Percentiles rank a stretch among this genome's conserved stretches.
phyloP scores from a whole-genome alignment of 2,888 invertebrate genomes.

The Agrilus cyanescens region DNA sequence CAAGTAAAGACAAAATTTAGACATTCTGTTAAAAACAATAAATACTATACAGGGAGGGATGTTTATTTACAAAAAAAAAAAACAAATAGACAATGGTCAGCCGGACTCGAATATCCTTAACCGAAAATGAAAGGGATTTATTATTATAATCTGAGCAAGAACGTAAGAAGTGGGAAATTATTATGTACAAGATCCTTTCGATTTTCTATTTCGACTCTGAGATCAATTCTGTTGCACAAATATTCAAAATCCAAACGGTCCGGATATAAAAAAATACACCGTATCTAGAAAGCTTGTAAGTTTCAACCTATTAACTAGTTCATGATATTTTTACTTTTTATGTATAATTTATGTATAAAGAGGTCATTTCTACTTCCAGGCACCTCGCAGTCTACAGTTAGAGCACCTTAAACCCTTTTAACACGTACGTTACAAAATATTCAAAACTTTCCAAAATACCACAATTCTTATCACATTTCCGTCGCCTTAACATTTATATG shows the following conservation, averaged over 20 bases:
- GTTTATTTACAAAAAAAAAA: constrained; percentile 29
- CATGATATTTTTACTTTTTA: constrained; percentile 8
- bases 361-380: constrained; percentile 26
- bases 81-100: constrained; percentile 13
- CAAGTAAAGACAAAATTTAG: constrained; percentile 14
- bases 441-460: constrained; percentile 27
- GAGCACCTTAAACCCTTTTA: constrained; percentile 18
- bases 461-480: constrained; percentile 23
- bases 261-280: constrained; percentile 12
- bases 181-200: constrained; percentile 15
- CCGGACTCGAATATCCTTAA: background rate
- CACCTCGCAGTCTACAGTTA: constrained; percentile 31
- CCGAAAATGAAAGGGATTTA: background rate
- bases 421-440: constrained; percentile 9
- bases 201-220: constrained; percentile 29
- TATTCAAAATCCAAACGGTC: constrained; percentile 10
- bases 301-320: constrained; percentile 19
- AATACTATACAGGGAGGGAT: constrained; percentile 33
- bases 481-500: constrained; percentile 11
- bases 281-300: constrained; percentile 25
- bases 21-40: constrained; percentile 29
- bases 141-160: constrained; percentile 1
- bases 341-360: background rate
- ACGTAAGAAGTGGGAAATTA: constrained; percentile 2
- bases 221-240: constrained; percentile 24